Evolutionary conservation across 2,888 invertebrate genomes (phyloP).

Genomic region (Eustalomyia histrio): DNA sequence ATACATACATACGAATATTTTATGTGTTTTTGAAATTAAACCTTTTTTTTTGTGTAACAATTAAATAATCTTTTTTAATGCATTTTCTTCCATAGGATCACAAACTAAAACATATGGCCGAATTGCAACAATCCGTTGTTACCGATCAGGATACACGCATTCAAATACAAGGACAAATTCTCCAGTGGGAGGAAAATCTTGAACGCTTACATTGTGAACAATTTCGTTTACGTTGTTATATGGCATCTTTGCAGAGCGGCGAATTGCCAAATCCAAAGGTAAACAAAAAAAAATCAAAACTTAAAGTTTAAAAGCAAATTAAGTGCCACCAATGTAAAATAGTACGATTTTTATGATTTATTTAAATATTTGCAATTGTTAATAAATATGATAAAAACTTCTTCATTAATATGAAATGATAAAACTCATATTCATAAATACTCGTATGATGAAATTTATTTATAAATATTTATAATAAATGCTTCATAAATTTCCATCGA

Average conservation of each 20-base stretch:
- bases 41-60: constrained; percentile 1
- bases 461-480: no score
- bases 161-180: constrained; percentile 95
- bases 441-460: no score
- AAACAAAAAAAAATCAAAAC: no score
- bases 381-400: no score
- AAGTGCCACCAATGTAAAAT: no score
- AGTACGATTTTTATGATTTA: no score
- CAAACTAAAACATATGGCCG: constrained; percentile 99
- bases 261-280: constrained; percentile 99
- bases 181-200: constrained; percentile 98
- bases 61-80: not conserved
- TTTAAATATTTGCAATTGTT: no score
- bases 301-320: no score
- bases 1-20: no score
- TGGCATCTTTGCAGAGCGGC: constrained; percentile 96
- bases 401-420: no score
- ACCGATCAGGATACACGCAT: constrained; percentile 94
- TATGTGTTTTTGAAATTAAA: not conserved
- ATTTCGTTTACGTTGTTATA: constrained; percentile 96
- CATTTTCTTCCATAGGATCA: constrained; percentile 85
- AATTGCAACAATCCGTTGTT: constrained; percentile 97
- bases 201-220: constrained; percentile 98
- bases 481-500: no score
- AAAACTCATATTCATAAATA: no score